phyloP scores from a whole-genome alignment of 2,797 vertebrate genomes.

The Knipowitschia caucasica region DNA sequence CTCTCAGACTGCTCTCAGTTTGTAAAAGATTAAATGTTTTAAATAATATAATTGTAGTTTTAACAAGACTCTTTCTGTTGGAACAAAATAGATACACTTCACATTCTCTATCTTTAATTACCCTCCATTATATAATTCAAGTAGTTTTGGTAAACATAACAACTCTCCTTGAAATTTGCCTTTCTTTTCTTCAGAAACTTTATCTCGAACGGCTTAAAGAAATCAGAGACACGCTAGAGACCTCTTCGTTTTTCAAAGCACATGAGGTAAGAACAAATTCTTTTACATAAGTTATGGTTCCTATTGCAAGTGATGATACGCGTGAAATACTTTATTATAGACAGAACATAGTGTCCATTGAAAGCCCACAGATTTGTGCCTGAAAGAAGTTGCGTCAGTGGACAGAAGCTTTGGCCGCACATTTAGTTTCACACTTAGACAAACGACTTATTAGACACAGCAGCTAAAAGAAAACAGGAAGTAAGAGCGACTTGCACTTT shows the following conservation, averaged over 20 bases:
- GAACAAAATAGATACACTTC: no score
- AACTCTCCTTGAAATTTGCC: background rate
- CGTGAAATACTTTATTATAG: background rate
- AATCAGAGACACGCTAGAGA: conserved; percentile 83
- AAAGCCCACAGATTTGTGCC: background rate
- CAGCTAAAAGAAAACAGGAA: conserved; percentile 46
- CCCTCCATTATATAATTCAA: background rate
- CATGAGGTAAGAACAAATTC: conserved; percentile 83
- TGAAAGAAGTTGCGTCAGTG: background rate
- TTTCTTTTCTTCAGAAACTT: conserved; percentile 68
- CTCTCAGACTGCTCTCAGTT: no score
- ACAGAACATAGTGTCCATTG: background rate
- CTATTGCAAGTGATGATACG: background rate
- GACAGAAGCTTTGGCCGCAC: conserved; percentile 19
- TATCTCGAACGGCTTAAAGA: conserved; percentile 87
- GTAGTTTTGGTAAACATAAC: background rate
- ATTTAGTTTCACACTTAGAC: conserved; percentile 10
- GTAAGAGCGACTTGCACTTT: conserved; percentile 16
- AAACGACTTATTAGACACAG: background rate
- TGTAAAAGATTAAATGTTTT: no score
- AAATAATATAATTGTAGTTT: no score
- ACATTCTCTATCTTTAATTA: no score
- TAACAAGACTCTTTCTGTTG: no score
- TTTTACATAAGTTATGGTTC: background rate
- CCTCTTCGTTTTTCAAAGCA: conserved; percentile 89